Evolutionary conservation across 2,113 vertebrate genomes (phyloP), one percentile per base, ranked within the genome.

Genomic region (Menura novaehollandiae): DNA sequence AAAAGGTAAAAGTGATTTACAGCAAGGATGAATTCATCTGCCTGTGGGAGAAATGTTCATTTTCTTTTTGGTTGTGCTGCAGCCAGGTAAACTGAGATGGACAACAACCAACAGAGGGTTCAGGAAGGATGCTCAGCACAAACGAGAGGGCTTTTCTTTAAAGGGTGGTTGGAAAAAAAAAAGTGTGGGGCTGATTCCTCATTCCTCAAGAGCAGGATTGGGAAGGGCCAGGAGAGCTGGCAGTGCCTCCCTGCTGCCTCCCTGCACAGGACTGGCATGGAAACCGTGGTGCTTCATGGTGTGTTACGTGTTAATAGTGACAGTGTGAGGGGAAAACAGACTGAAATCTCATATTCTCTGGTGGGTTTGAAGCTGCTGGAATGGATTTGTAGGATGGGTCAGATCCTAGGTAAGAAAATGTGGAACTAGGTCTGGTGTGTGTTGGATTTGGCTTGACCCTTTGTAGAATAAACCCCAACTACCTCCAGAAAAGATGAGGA

Each of bases 221-320:
- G 51, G 68, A 47, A 77, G 55, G 23, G 49, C 37, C 68, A 72
- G 81, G 35, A 68, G 49, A 68, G 44, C 41, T 52, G 69, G 27
- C 23, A 21, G 26, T 18, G 35, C 59, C 64, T 49, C 35, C n/a
- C 85, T 67, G 33, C 12, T 5, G 2, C 11, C 47, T 39, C n/a
- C 18, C 32, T 44, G 51, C 59, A 33, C 18, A 18, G 52, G 20
- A 37, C 35, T 46, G 58, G 15, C 43, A 24, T 0, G 27, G 37
- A 30, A 79, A 58, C 51, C 1, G 0, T 3, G 5, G 15, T n/a
- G 46, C 44, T 64, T 60, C 32, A 4, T 35, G 56, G 44, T 11
- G 55, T 64, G 30, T 43, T 37, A 15, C 39, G 53, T 1, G 22
- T 67, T n/a, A 46, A 19, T 28, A 46, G 58, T 35, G 13, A 55